phyloP scores from a whole-genome alignment of 2,797 vertebrate species.

The Botia kubotai region DNA sequence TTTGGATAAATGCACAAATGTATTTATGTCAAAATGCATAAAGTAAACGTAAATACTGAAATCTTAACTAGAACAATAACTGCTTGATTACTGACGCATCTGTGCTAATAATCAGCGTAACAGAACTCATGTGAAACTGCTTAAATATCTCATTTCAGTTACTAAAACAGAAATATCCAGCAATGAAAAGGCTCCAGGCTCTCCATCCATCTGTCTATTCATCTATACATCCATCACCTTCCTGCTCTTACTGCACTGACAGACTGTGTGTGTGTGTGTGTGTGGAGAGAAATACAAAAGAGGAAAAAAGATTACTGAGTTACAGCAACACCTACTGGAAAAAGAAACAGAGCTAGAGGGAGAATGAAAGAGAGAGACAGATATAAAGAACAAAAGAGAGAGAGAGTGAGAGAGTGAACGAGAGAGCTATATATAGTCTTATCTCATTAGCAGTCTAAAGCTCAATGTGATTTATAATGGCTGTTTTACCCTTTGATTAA shows the following conservation, averaged over 20 bases:
- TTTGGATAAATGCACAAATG: too few species aligned
- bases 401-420: constrained; percentile 24
- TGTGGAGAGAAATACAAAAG: constrained; percentile 5
- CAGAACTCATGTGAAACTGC: neutral
- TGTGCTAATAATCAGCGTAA: neutral
- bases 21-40: too few species aligned
- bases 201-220: neutral
- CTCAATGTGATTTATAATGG: constrained; percentile 48
- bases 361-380: neutral
- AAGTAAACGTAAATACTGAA: neutral
- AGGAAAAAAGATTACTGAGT: neutral
- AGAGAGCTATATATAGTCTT: constrained; percentile 31
- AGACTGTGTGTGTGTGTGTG: neutral
- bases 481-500: constrained; percentile 52
- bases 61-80: neutral
- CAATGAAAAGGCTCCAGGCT: constrained; percentile 1
- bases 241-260: neutral
- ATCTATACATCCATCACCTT: neutral
- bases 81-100: neutral
- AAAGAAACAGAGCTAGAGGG: neutral
- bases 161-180: neutral
- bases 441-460: constrained; percentile 49
- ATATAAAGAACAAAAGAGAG: neutral
- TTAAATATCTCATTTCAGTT: neutral
- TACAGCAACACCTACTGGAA: constrained; percentile 47